phyloP scores from a whole-genome alignment of 1,140 invertebrate species.

The Frieseomelitta varia region DNA sequence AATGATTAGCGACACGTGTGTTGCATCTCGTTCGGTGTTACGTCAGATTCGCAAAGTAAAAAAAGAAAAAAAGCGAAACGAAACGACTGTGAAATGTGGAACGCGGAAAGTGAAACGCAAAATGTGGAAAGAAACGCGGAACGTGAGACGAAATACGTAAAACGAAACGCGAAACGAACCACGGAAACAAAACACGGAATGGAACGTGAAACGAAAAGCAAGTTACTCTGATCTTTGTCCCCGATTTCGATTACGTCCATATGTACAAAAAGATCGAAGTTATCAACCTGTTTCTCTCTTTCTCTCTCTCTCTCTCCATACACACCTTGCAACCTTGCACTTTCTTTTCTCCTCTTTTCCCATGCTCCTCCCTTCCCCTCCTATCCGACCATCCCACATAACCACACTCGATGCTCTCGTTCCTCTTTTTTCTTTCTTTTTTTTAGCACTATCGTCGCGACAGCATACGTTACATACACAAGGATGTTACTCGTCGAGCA shows the following conservation, averaged over 20 bases:
- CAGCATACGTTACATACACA: too few species aligned
- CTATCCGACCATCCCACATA: background rate
- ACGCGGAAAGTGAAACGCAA: background rate
- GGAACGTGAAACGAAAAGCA: background rate
- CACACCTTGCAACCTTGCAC: background rate
- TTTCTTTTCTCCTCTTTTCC: background rate
- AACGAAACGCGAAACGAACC: background rate
- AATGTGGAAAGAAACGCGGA: background rate
- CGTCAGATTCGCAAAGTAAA: background rate
- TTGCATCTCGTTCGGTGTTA: background rate
- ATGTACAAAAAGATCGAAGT: background rate
- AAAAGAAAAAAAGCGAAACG: background rate
- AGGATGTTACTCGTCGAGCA: background rate
- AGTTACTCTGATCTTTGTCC: background rate
- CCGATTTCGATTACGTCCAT: too few species aligned
- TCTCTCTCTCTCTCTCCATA: background rate
- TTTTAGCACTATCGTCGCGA: background rate
- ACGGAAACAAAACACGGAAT: background rate
- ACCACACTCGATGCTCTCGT: too few species aligned
- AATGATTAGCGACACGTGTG: background rate
- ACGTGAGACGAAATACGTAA: background rate
- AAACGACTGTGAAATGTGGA: background rate
- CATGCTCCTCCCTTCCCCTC: background rate
- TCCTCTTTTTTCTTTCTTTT: too few species aligned
- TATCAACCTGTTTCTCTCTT: too few species aligned